Evolutionary conservation across 2,888 invertebrate genomes (phyloP), one percentile per base, ranked within the genome.

Genomic region (Girardia tigrina): DNA sequence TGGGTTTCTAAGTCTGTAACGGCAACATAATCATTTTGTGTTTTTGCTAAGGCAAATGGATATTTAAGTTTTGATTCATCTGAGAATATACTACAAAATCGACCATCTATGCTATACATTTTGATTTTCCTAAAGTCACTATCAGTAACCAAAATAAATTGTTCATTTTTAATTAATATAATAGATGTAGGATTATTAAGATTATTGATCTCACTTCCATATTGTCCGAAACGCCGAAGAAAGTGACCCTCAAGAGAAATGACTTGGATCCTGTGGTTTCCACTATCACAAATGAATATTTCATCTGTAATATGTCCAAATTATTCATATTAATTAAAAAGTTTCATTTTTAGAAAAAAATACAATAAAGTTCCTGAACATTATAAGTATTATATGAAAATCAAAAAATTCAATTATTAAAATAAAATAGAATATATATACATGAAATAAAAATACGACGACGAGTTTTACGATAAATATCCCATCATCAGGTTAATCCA

Each of bases 1-100:
- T 73, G 73, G 4, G 36, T 73, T 28, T 36, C 73, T 12, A 73
- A 12, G 23, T 73, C 73, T 4, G 36, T 73, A 8, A 73, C 73
- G 6, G 42, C 29, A 73, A 73, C 14, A 26, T 73, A 73, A 36
- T 73, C 73, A 36, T 73, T 73, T 36, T 73, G 73, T 8, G 72
- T 72, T 27, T 27, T 72, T 27, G 72, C 72, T 12, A 72, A 28
- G 6, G 27, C 72, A 28, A 27, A 28, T 72, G 72, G 72, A 36
- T 36, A 16, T 36, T 36, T 36, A 36, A 36, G 16, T 12, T 36
- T 36, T 16, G 36, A 36, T 36, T 36, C 16, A 12, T 36, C 36
- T 36, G 36, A 36, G 16, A 36, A 36, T 36, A 36, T 36, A 36
- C 36, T 12, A 36, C 36, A 12, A 36, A 36, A 36, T 36, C 16